A percentile compares a stretch with the other conserved stretches of the same genome.
phyloP scores from a whole-genome alignment of 2,113 vertebrate species.

The Forbesichthys agassizii region DNA sequence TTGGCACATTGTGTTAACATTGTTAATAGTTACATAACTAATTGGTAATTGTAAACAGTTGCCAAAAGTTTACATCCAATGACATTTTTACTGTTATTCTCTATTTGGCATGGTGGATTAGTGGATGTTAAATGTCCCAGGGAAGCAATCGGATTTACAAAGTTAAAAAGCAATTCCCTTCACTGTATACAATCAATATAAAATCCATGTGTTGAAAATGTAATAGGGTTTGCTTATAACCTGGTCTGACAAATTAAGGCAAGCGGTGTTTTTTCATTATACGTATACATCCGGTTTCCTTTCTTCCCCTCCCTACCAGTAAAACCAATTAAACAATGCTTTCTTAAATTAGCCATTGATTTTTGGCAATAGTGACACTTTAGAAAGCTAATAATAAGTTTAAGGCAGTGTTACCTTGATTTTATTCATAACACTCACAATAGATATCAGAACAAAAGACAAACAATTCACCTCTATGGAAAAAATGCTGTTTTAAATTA shows the following conservation, averaged over 20 bases:
- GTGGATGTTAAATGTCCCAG: constrained; percentile 59
- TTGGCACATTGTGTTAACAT: background rate
- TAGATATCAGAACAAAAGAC: constrained; percentile 38
- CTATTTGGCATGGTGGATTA: constrained; percentile 39
- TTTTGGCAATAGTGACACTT: constrained; percentile 72
- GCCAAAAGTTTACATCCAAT: constrained; percentile 20
- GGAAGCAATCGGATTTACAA: constrained; percentile 69
- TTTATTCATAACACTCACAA: constrained; percentile 53
- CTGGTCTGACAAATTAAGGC: constrained; percentile 75
- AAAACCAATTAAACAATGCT: constrained; percentile 74
- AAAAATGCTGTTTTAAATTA: constrained; percentile 67
- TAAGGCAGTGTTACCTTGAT: constrained; percentile 41
- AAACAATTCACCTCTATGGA: constrained; percentile 63
- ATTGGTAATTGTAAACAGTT: constrained; percentile 10
- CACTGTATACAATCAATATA: constrained; percentile 63
- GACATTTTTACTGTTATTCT: constrained; percentile 13
- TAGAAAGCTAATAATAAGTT: constrained; percentile 72
- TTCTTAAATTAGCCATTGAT: constrained; percentile 75
- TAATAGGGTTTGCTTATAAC: constrained; percentile 53
- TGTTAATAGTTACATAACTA: background rate
- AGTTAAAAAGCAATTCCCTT: constrained; percentile 56
- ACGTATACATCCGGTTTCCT: constrained; percentile 77
- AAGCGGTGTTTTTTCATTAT: constrained; percentile 70
- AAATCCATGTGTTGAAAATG: constrained; percentile 28
- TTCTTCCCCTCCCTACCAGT: constrained; percentile 61